Evolutionary conservation across 2,113 vertebrate genomes (phyloP), one percentile per base, ranked within the genome.

Genomic region (Apaloderma vittatum): DNA sequence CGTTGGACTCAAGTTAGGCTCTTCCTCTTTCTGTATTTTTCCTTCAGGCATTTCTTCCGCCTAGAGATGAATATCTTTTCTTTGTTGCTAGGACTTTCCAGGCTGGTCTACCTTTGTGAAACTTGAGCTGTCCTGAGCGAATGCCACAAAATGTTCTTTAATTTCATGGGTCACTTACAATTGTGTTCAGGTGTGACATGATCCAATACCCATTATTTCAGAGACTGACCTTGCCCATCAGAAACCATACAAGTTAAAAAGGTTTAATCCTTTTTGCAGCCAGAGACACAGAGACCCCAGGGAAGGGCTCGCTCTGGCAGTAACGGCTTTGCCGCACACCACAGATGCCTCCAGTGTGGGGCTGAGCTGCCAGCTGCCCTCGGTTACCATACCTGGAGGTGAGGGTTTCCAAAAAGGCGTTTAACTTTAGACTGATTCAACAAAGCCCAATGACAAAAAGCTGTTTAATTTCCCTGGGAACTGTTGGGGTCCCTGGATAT

Each of bases 151-250:
- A 52, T 3, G 51, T 63, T 48, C 65, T 91, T 95, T 95, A 83
- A 95, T 96, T 94, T 94, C 91, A 92, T 6, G 51, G 93, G 51
- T 95, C 86, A 94, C 76, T 94, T 70, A 67, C 0, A 0, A 43
- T 55, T 13, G 4, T 54, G 78, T 55, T 92, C 65, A 84, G 85
- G 79, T 5, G 0, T 78, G 72, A 71, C 57, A 7, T 8, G 16
- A 89, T 80, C 26, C 48, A 37, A 12, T 36, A 63, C 16, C 32
- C 63, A 55, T 77, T 23, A 30, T 55, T 70, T 86, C 89, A 81
- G 88, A 61, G 72, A 11, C 58, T 86, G 88, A 94, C 93, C 82
- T 94, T 94, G 79, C 71, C 86, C 29, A 16, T 80, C 63, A 88
- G 88, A 88, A 92, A 86, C 62, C 6, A 49, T 10, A 11, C 3